Evolutionary conservation across 2,113 vertebrate genomes (phyloP).

Genomic region (Pardalotus punctatus): DNA sequence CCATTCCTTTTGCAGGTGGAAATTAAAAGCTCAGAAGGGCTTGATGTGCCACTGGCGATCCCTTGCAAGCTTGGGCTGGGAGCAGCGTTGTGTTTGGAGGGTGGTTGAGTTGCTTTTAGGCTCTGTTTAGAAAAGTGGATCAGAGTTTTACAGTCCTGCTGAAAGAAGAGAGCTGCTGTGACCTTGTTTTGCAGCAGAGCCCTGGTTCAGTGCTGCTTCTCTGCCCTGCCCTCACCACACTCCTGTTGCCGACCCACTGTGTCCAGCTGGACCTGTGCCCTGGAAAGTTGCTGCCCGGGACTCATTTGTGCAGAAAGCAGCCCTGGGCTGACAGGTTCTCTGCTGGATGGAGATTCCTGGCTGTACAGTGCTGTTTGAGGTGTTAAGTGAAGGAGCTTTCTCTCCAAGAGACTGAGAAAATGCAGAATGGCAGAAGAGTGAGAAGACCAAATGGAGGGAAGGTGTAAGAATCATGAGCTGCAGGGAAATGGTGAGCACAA

Average conservation of each 20-base stretch:
- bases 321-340: neutral
- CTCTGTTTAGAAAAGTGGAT: neutral
- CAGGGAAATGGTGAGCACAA: neutral
- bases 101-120: neutral
- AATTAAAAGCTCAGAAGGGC: neutral
- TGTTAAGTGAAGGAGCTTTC: neutral
- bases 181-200: neutral
- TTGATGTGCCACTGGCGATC: too few species aligned
- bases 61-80: neutral
- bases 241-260: neutral
- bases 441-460: neutral
- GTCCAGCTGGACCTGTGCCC: neutral
- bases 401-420: neutral
- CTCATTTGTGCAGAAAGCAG: neutral
- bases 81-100: fast-evolving
- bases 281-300: neutral
- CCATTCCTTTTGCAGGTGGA: neutral
- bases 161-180: neutral
- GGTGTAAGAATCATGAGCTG: neutral
- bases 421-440: neutral
- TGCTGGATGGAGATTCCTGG: neutral
- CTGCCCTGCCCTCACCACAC: neutral
- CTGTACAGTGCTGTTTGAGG: neutral
- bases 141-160: neutral
- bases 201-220: neutral